These are phyloP conservation scores for Crotophaga sulcirostris DNA, from an alignment of 2,113 vertebrate species.

Conservation along the genomic window DNA sequence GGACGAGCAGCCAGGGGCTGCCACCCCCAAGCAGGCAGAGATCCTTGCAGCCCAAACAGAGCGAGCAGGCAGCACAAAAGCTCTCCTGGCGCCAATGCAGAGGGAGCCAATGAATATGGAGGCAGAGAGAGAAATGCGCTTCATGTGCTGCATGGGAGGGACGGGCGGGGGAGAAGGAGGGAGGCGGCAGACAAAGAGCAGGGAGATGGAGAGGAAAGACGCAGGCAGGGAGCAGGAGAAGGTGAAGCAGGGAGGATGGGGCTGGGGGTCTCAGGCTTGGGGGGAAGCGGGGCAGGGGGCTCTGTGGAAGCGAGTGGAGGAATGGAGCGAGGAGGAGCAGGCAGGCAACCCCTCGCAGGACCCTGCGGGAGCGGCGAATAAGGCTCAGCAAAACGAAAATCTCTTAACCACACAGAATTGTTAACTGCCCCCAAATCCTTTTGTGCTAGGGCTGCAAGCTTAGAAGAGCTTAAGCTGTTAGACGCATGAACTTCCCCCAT, in stretches of 20 bases:
- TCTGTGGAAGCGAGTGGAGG: not conserved
- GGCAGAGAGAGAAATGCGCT: not conserved
- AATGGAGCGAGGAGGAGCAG: not conserved
- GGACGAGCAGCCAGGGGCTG: not conserved
- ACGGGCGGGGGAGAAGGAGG: not conserved
- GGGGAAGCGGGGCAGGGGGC: not conserved
- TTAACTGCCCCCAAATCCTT: slow-evolving; percentile 80
- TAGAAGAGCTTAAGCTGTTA: slow-evolving; percentile 80
- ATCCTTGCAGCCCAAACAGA: not conserved
- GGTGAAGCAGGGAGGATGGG: not conserved
- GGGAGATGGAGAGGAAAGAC: not conserved
- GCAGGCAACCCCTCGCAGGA: not conserved
- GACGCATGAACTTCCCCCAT: slow-evolving; percentile 80
- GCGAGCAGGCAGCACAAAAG: not conserved
- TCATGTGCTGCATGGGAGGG: slow-evolving; percentile 42
- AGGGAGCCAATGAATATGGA: not conserved
- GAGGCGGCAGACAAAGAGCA: slow-evolving; percentile 39
- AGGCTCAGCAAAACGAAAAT: slow-evolving; percentile 62
- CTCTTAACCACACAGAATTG: slow-evolving; percentile 77
- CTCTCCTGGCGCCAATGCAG: not conserved
- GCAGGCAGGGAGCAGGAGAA: slow-evolving; percentile 18
- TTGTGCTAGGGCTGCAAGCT: slow-evolving; percentile 72
- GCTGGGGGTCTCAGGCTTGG: not conserved
- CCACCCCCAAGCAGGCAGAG: not conserved
- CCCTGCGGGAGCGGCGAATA: slow-evolving; percentile 14